These are phyloP conservation scores for Antennarius striatus DNA, from an alignment of 2,113 vertebrate genomes.

Conservation along the genomic window DNA sequence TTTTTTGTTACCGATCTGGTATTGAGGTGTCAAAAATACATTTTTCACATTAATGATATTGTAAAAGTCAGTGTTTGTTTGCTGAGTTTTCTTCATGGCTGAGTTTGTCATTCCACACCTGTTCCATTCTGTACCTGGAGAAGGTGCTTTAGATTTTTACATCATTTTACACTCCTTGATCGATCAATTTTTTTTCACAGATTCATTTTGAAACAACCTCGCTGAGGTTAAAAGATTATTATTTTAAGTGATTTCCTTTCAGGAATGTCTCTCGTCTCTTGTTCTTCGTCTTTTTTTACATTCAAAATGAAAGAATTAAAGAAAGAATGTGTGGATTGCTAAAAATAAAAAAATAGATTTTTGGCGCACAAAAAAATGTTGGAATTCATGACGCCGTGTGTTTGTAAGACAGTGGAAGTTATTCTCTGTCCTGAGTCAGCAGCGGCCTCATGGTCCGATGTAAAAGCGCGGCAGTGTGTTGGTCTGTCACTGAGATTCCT, in stretches of 20 bases:
- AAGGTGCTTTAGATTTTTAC: no score
- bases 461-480: slow-evolving; percentile 26
- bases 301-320: no score
- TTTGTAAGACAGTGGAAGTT: slow-evolving; percentile 1
- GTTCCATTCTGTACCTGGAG: no score
- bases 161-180: no score
- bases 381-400: not conserved
- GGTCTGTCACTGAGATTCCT: slow-evolving; percentile 57
- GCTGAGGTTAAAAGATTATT: not conserved
- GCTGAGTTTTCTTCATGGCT: no score
- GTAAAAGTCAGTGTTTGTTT: no score
- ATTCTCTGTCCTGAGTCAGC: slow-evolving; percentile 56
- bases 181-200: not conserved
- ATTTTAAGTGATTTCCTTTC: not conserved
- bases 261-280: slow-evolving; percentile 20
- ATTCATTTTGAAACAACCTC: not conserved
- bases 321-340: not conserved
- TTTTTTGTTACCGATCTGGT: no score
- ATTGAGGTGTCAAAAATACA: no score
- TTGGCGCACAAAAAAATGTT: not conserved
- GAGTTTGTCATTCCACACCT: no score
- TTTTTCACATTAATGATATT: no score
- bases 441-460: slow-evolving; percentile 47
- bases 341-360: not conserved
- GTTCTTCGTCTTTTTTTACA: no score